Conservation (phyloP, 2,797 vertebrate species). For the Argyrosomus regius region DNA sequence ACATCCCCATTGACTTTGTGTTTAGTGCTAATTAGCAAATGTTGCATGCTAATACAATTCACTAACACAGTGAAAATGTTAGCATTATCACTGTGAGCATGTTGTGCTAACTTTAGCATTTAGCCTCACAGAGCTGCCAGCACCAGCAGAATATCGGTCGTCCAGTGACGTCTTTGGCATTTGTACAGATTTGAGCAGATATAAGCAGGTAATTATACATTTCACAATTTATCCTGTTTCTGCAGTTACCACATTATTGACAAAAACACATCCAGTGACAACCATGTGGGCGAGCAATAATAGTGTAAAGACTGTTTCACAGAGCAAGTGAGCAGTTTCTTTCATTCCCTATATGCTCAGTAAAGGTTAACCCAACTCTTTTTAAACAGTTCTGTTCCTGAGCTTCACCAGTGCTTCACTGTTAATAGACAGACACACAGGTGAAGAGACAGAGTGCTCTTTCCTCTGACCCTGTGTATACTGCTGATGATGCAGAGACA, state of each 20-base stretch:
- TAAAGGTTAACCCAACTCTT: neutral
- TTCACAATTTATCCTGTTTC: neutral
- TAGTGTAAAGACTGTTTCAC: neutral
- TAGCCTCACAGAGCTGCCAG: neutral
- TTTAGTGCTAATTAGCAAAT: too few relatives aligned
- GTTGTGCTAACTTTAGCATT: neutral
- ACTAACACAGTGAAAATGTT: neutral
- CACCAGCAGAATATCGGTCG: neutral
- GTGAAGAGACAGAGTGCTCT: conserved; percentile 1
- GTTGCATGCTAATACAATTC: too few relatives aligned
- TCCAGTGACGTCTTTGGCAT: neutral
- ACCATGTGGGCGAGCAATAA: neutral
- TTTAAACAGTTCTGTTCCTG: neutral
- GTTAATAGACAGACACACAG: neutral
- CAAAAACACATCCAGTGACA: neutral
- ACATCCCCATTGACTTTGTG: too few relatives aligned
- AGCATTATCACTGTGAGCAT: neutral
- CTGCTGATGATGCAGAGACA: conserved; percentile 29
- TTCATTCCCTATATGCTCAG: neutral
- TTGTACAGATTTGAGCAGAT: neutral
- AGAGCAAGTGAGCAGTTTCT: neutral
- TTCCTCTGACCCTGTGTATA: neutral
- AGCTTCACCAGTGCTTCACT: neutral
- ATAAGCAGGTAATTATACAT: neutral
- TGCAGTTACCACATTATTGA: neutral